These are phyloP conservation scores for Neuroscelio doddi DNA, from an alignment of 2,888 invertebrate species.

Conservation along the genomic window DNA sequence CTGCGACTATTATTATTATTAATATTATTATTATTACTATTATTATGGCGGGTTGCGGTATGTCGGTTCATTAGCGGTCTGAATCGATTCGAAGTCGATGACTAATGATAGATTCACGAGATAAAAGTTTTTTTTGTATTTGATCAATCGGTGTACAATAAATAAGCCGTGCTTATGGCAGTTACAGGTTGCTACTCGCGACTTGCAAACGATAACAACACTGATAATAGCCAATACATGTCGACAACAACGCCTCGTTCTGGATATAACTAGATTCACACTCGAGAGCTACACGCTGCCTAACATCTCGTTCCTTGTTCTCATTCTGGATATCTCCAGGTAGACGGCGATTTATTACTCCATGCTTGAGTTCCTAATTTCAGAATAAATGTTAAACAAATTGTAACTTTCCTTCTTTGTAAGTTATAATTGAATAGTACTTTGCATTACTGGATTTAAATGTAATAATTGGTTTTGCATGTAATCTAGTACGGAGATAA, in stretches of 20 bases:
- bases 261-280: background rate
- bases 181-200: constrained; percentile 2
- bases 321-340: background rate
- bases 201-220: constrained; percentile 11
- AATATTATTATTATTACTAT: constrained; percentile 19
- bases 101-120: constrained; percentile 48
- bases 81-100: constrained; percentile 51
- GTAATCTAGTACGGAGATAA: too few species aligned
- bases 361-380: background rate
- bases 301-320: constrained; percentile 6
- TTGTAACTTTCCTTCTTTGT: too few species aligned
- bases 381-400: too few species aligned
- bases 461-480: too few species aligned
- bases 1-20: constrained; percentile 35
- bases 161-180: constrained; percentile 6
- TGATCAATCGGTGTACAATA: constrained; percentile 6
- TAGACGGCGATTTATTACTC: background rate
- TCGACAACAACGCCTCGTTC: constrained; percentile 11
- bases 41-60: constrained; percentile 58
- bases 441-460: too few species aligned
- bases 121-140: constrained; percentile 4
- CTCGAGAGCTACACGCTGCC: background rate
- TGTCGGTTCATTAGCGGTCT: constrained; percentile 56
- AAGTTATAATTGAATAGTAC: too few species aligned
- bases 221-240: constrained; percentile 13